Evolutionary conservation across 1,140 invertebrate genomes (phyloP).

Genomic region (Hyles euphorbiae): DNA sequence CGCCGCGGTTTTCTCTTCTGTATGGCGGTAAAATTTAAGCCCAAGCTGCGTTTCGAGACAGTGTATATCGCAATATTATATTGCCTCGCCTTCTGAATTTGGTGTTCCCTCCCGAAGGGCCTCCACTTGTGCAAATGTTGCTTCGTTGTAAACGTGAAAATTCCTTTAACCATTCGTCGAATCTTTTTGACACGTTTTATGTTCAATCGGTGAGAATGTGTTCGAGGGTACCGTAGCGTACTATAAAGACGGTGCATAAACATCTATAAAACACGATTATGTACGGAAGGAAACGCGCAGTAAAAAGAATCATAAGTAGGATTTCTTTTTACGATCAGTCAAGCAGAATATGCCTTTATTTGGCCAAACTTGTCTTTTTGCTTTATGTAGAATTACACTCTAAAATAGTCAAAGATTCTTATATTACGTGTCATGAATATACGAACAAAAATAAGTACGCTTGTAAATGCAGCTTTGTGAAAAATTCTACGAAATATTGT

Average conservation of each 20-base stretch:
- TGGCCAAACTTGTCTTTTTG: no score
- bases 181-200: slow-evolving; percentile 36
- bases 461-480: no score
- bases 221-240: slow-evolving; percentile 11
- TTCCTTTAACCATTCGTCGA: slow-evolving; percentile 27
- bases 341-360: no score
- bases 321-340: no score
- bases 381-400: not conserved
- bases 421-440: no score
- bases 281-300: not conserved
- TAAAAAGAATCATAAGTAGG: slow-evolving; percentile 7
- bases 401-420: not conserved
- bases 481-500: no score
- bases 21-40: no score
- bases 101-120: slow-evolving; percentile 26
- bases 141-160: slow-evolving; percentile 28
- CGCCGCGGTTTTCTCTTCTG: no score
- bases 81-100: slow-evolving; percentile 21
- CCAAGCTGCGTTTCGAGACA: no score
- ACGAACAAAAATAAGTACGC: no score
- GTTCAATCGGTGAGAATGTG: slow-evolving; percentile 28
- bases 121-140: slow-evolving; percentile 37
- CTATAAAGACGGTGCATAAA: slow-evolving; percentile 19
- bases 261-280: slow-evolving; percentile 18
- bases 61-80: no score